phyloP scores from a whole-genome alignment of 1,140 invertebrate genomes.

The Zaprionus lachaisei region DNA sequence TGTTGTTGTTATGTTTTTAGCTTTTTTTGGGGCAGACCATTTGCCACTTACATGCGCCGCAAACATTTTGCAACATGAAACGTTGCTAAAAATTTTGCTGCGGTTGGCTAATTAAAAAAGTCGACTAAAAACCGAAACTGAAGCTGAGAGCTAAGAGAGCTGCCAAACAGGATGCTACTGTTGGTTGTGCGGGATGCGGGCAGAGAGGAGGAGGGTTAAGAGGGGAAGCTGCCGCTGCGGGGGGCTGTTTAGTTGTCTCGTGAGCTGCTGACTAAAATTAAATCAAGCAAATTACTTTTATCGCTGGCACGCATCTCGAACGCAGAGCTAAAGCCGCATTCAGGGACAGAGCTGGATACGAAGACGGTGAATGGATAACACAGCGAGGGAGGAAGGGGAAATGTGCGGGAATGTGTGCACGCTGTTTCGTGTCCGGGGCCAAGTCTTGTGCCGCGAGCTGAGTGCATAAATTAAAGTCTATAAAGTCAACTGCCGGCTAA shows the following conservation, averaged over 20 bases:
- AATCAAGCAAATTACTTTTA: conserved; percentile 83
- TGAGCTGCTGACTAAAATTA: conserved; percentile 81
- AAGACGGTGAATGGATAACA: conserved; percentile 4
- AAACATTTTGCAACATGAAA: conserved; percentile 79
- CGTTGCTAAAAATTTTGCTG: conserved; percentile 72
- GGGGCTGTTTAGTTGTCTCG: conserved; percentile 63
- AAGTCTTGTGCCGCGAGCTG: conserved; percentile 61
- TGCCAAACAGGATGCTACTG: conserved; percentile 76
- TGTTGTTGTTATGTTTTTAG: conserved; percentile 31
- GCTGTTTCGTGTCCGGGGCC: conserved; percentile 29
- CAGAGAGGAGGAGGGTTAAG: neutral
- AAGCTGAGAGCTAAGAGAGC: conserved; percentile 23
- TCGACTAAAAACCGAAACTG: conserved; percentile 40
- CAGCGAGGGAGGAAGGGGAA: neutral
- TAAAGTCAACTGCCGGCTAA: conserved; percentile 75
- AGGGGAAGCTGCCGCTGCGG: conserved; percentile 28
- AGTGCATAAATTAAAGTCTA: conserved; percentile 76
- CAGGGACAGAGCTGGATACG: conserved; percentile 49
- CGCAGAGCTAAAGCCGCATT: conserved; percentile 71
- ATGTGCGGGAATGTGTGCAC: neutral
- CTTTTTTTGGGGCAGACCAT: conserved; percentile 47
- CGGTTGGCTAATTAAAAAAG: conserved; percentile 77
- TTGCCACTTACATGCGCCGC: conserved; percentile 76
- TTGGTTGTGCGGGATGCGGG: neutral
- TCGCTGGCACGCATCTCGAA: conserved; percentile 81